Evolutionary conservation across 2,113 vertebrate species (phyloP).

Genomic region (Todiramphus chloris): DNA sequence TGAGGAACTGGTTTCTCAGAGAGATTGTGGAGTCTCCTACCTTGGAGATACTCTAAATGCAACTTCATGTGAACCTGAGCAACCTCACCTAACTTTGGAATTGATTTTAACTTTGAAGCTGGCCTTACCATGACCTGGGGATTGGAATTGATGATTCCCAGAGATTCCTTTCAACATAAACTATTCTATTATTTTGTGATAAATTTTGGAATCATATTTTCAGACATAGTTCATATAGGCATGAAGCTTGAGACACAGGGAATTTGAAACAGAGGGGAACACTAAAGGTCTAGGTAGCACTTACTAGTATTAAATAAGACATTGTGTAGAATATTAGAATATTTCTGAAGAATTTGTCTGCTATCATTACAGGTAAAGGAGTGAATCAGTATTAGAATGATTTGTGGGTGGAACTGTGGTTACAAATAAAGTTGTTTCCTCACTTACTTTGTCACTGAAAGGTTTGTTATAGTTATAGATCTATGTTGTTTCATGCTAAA

Average conservation of each 20-base stretch:
- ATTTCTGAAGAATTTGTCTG: neutral
- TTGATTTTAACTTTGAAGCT: neutral
- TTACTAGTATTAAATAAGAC: neutral
- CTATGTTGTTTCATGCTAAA: neutral
- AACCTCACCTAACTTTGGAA: neutral
- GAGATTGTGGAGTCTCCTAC: neutral
- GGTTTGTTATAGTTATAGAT: neutral
- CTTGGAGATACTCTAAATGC: neutral
- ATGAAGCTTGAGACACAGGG: neutral
- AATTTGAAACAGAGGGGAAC: neutral
- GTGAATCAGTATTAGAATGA: neutral
- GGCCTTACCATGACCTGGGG: neutral
- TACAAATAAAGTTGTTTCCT: neutral
- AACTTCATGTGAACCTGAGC: neutral
- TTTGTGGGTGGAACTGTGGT: neutral
- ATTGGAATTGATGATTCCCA: neutral
- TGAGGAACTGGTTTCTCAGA: neutral
- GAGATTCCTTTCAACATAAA: neutral
- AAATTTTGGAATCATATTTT: neutral
- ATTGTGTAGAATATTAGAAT: neutral
- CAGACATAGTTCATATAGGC: neutral
- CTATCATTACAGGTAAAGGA: neutral
- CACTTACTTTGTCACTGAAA: neutral
- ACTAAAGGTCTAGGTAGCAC: rapidly evolving
- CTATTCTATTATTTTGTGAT: neutral